Conservation (phyloP, 1,140 invertebrate genomes). For the Colletes latitarsis region DNA sequence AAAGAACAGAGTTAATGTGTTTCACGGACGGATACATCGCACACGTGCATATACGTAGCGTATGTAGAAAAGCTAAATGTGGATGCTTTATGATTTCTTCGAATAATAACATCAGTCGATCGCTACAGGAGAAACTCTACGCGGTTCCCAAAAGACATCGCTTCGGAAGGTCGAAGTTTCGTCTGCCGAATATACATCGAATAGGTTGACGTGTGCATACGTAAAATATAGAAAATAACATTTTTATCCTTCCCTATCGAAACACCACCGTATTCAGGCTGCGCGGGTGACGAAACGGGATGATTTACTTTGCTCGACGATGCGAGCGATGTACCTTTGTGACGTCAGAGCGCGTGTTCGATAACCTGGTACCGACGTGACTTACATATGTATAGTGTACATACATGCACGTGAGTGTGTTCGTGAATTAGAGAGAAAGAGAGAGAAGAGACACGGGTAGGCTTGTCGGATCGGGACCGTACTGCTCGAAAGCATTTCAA, state of each 20-base stretch:
- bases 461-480: slow-evolving; percentile 21
- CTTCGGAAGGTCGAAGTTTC: neutral
- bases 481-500: slow-evolving; percentile 56
- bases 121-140: slow-evolving; percentile 2
- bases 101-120: slow-evolving; percentile 32
- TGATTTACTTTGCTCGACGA: slow-evolving; percentile 76
- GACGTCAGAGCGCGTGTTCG: slow-evolving; percentile 78
- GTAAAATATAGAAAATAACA: neutral
- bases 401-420: slow-evolving; percentile 34
- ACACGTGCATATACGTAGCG: neutral
- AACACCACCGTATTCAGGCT: slow-evolving; percentile 38
- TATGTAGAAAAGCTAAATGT: slow-evolving; percentile 40
- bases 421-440: slow-evolving; percentile 50
- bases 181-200: neutral
- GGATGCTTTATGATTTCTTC: slow-evolving; percentile 34
- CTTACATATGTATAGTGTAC: slow-evolving; percentile 53
- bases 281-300: slow-evolving; percentile 67
- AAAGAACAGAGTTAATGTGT: slow-evolving; percentile 38
- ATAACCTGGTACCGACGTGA: slow-evolving; percentile 70
- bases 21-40: neutral
- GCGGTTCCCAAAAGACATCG: neutral
- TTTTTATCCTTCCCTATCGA: slow-evolving; percentile 24
- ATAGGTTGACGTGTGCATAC: neutral
- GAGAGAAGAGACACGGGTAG: slow-evolving; percentile 8
- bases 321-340: slow-evolving; percentile 77